Conservation (phyloP, 2,113 vertebrate species). For the Rhombomys opimus region DNA sequence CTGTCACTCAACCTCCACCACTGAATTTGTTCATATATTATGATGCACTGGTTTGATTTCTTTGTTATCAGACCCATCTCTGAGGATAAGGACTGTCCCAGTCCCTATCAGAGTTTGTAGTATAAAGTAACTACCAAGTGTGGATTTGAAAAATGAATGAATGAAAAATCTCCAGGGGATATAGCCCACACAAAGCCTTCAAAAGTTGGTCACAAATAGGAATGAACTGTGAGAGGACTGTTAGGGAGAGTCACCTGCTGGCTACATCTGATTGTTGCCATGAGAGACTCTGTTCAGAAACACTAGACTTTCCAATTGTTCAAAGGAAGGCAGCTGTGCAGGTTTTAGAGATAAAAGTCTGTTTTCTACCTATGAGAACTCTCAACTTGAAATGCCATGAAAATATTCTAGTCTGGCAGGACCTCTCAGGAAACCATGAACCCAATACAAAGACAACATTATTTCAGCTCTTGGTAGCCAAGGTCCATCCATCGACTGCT, state of each 20-base stretch:
- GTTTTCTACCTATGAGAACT: background rate
- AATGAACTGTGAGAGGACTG: background rate
- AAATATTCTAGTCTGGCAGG: background rate
- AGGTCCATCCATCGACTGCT: background rate
- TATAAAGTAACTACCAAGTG: background rate
- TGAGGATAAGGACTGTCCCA: background rate
- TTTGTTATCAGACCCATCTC: background rate
- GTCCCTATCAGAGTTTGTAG: background rate
- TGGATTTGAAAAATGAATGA: background rate
- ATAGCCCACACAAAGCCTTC: background rate
- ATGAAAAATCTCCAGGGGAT: background rate
- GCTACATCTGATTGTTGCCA: background rate
- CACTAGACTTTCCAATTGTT: background rate
- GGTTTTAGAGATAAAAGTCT: constrained; percentile 41
- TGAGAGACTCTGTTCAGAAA: background rate
- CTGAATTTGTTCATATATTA: background rate
- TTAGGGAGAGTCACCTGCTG: background rate
- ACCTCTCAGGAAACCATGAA: background rate
- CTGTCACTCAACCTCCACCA: background rate
- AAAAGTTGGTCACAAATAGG: background rate
- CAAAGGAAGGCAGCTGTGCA: background rate
- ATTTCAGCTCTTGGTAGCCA: background rate
- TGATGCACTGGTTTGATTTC: background rate
- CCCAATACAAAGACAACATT: constrained; percentile 51
- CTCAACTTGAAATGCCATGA: constrained; percentile 27